Evolutionary conservation across 2,888 invertebrate genomes (phyloP), one percentile per base, ranked within the genome.

Genomic region (Aleiodes leptofemur): DNA sequence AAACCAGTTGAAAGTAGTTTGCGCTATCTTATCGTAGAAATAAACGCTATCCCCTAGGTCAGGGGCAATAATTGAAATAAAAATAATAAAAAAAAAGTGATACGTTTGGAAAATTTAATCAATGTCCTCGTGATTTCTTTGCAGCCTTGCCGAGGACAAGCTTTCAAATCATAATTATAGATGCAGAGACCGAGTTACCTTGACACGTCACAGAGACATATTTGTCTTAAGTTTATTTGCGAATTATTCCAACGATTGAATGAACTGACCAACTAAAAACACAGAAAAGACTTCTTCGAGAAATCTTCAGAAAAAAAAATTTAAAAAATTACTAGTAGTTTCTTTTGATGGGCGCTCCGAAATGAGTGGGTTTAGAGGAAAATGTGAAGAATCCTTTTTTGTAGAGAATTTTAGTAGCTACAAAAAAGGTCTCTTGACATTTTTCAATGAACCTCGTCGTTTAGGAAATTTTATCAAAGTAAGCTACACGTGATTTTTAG

Each of bases 81-180:
- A 59, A 43, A n/a, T n/a, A n/a, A n/a, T n/a, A n/a, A n/a, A 14
- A 64, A 64, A 14, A 43, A 16, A 23, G 48, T 43, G n/a, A 64
- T 43, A 43, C 9, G 43, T 43, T 43, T 43, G 43, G 11, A 43
- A 43, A 77, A 69, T 69, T 23, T 55, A 57, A 66, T 55, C 29
- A 61, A 72, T 72, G 76, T 81, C 77, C 76, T 79, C 76, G 73
- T 69, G 71, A 76, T 74, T 72, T 53, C 69, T 57, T 53, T 16
- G 64, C 73, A 77, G 73, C 79, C 81, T 83, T 82, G 82, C 81
- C 9, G 23, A 31, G 51, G 13, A 51, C 66, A 50, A 5, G 80
- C 80, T 83, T 83, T 83, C 83, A 79, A 83, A 82, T 82, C 77
- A 78, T 80, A 83, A 83, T 83, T 80, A 80, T 79, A 78, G 73